A percentile compares a stretch with the other conserved stretches of the same genome.
Evolutionary conservation across 2,888 invertebrate species (phyloP).

Genomic region (Tanytarsus gracilentus): DNA sequence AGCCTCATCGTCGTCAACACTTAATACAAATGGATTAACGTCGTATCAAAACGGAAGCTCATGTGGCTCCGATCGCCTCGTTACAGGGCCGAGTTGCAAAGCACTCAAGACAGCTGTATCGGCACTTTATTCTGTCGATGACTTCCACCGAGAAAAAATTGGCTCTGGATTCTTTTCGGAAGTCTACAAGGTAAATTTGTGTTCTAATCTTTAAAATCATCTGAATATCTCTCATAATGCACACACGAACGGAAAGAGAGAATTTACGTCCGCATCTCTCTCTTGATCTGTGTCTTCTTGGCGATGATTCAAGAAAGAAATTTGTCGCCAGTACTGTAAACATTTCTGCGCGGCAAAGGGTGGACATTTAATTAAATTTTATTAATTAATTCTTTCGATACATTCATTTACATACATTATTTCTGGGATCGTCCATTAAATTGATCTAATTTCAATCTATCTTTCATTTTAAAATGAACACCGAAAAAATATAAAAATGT

Average conservation of each 20-base stretch:
- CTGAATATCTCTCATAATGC: not conserved
- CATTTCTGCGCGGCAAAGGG: not conserved
- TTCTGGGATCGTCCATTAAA: too few relatives aligned
- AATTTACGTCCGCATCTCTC: not conserved
- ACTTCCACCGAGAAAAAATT: slow-evolving; percentile 86
- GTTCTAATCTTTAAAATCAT: not conserved
- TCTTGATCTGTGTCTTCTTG: not conserved
- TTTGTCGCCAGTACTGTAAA: slow-evolving; percentile 15
- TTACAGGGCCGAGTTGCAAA: slow-evolving; percentile 73
- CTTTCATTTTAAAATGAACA: too few relatives aligned
- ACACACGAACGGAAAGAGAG: not conserved
- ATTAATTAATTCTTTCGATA: not conserved
- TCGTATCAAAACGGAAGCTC: not conserved
- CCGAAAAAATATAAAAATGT: not conserved
- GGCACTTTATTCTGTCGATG: slow-evolving; percentile 83
- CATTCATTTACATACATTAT: too few relatives aligned
- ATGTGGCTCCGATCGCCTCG: slow-evolving; percentile 48
- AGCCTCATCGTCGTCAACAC: not conserved
- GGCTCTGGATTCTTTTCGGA: slow-evolving; percentile 95
- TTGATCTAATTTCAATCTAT: too few relatives aligned
- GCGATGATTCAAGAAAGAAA: slow-evolving; percentile 18
- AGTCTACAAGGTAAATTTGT: slow-evolving; percentile 81
- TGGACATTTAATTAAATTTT: too few relatives aligned
- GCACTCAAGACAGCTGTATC: slow-evolving; percentile 87
- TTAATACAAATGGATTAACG: not conserved